A percentile compares a stretch with the other conserved stretches of the same genome.
Conservation (phyloP, 2,888 invertebrate species). For the Amblyjoppa proteus region DNA sequence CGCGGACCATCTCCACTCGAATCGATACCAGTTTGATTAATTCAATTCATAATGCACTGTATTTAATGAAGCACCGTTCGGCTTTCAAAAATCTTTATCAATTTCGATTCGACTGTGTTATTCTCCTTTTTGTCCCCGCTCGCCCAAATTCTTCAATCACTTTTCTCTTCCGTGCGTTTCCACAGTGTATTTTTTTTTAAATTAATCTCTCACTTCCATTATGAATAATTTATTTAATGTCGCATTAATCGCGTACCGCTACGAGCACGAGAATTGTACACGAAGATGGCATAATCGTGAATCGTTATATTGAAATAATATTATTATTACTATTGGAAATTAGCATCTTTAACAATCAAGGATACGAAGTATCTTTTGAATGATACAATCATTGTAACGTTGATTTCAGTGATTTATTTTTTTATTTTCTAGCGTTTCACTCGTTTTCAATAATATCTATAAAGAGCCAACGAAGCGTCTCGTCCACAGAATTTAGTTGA, state of each 20-base stretch:
- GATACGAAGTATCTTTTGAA: not conserved
- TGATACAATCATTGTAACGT: not conserved
- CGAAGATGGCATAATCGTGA: not conserved
- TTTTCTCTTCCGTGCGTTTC: not conserved
- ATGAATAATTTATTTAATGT: constrained; percentile 31
- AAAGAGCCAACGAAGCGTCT: constrained; percentile 33
- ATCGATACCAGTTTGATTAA: constrained; percentile 83
- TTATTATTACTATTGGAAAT: constrained; percentile 8
- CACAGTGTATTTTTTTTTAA: constrained; percentile 1
- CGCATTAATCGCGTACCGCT: not conserved
- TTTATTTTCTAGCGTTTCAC: not conserved
- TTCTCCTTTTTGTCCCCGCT: not conserved
- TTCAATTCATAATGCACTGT: constrained; percentile 72
- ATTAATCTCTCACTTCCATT: constrained; percentile 7
- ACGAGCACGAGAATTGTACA: not conserved
- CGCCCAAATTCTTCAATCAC: not conserved
- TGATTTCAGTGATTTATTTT: not conserved
- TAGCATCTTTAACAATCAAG: not conserved
- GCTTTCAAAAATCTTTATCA: constrained; percentile 28
- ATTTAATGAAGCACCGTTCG: constrained; percentile 39
- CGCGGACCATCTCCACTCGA: constrained; percentile 76
- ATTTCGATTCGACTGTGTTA: constrained; percentile 12
- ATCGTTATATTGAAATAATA: not conserved
- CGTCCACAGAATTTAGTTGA: too few relatives aligned
- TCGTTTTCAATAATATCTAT: constrained; percentile 20